These are phyloP conservation scores for Otus sunia DNA, from an alignment of 2,113 vertebrate genomes.

Conservation along the genomic window DNA sequence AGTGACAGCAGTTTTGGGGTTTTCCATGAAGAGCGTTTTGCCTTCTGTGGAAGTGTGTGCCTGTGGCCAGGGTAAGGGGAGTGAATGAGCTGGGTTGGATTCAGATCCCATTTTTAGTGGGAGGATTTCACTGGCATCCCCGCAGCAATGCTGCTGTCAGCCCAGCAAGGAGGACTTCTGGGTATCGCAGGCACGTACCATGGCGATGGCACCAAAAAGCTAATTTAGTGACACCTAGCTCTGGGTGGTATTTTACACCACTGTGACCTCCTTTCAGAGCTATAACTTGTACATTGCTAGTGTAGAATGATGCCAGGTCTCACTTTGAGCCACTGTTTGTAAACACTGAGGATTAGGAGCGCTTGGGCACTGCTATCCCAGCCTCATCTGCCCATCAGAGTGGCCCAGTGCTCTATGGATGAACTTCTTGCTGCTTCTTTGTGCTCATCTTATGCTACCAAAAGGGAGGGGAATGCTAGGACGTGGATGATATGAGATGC, in stretches of 20 bases:
- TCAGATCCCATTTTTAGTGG: background rate
- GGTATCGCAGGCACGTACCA: accelerated
- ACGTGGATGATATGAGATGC: accelerated
- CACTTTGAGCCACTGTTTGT: background rate
- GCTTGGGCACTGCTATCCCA: background rate
- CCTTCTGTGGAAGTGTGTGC: too few relatives aligned
- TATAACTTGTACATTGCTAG: accelerated
- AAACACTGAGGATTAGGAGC: background rate
- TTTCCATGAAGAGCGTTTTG: background rate
- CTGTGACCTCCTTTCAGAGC: background rate
- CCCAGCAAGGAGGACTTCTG: background rate
- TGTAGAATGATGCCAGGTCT: accelerated
- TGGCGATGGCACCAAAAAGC: background rate
- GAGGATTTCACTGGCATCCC: background rate
- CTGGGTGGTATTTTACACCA: background rate
- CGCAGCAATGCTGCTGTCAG: accelerated
- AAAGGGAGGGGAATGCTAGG: background rate
- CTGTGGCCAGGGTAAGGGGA: accelerated
- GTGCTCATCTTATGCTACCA: too few relatives aligned
- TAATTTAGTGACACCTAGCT: background rate
- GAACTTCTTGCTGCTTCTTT: background rate
- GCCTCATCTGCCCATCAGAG: background rate
- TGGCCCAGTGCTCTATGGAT: background rate
- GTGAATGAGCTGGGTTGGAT: accelerated
- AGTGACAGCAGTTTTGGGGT: accelerated